These are phyloP conservation scores for Anolis apletophallus DNA, from an alignment of 2,797 vertebrate genomes.

Conservation along the genomic window DNA sequence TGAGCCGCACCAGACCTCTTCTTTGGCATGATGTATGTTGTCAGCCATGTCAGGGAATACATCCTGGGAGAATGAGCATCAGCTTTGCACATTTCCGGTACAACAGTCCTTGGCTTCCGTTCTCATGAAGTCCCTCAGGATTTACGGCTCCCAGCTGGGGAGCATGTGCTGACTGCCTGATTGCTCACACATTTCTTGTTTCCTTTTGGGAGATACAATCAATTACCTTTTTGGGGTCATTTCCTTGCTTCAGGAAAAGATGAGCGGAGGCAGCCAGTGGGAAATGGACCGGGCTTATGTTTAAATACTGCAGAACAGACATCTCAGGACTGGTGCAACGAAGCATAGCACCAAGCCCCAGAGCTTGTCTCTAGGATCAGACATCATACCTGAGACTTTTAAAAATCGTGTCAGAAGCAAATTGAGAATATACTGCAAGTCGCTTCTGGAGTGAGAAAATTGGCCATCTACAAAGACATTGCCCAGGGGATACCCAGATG, in stretches of 20 bases:
- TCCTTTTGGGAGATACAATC: constrained; percentile 25
- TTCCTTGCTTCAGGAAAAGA: constrained; percentile 18
- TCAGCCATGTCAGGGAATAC: background rate
- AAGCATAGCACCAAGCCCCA: background rate
- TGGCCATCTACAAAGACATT: too few species aligned
- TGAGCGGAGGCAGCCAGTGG: background rate
- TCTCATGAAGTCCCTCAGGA: constrained; percentile 23
- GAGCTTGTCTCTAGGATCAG: background rate
- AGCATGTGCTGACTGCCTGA: constrained; percentile 30
- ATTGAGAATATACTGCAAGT: too few species aligned
- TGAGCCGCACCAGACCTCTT: background rate
- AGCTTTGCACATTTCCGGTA: background rate
- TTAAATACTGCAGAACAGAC: background rate
- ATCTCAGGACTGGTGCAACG: background rate
- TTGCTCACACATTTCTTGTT: constrained; percentile 26
- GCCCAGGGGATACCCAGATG: too few species aligned
- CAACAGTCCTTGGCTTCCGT: constrained; percentile 3
- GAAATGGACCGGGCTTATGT: background rate
- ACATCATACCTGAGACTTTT: too few species aligned
- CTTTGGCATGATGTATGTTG: background rate
- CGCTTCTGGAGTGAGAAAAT: too few species aligned
- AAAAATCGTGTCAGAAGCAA: too few species aligned
- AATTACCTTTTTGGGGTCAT: constrained; percentile 5
- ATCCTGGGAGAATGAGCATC: constrained; percentile 6
- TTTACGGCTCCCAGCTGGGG: constrained; percentile 28